These are phyloP conservation scores for Yasuhikotakia modesta DNA, from an alignment of 2,797 vertebrate species.

Conservation along the genomic window DNA sequence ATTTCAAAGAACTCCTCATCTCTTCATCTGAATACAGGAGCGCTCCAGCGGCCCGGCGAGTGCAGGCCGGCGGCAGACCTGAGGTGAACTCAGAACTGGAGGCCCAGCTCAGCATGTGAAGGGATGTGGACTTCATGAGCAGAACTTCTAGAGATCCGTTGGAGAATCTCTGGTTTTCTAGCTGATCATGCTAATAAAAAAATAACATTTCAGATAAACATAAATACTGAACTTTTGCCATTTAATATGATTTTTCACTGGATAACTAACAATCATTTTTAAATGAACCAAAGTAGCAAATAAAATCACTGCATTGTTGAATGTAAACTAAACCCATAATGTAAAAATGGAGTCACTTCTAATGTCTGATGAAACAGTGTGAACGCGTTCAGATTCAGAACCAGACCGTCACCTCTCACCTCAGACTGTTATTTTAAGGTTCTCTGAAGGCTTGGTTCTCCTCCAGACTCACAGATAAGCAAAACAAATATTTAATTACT, in stretches of 20 bases:
- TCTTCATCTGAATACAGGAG: constrained; percentile 1
- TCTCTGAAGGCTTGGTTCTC: neutral
- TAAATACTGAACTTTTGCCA: neutral
- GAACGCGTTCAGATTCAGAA: neutral
- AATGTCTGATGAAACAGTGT: neutral
- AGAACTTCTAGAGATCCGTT: constrained; percentile 4
- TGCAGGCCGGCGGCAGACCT: constrained; percentile 4
- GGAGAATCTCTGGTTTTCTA: neutral
- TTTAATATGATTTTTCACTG: neutral
- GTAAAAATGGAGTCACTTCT: neutral
- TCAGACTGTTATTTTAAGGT: neutral
- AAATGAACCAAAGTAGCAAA: neutral
- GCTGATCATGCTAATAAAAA: neutral
- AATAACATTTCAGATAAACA: neutral
- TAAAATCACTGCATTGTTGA: neutral
- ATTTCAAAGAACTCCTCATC: constrained; percentile 41
- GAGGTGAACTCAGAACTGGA: constrained; percentile 10
- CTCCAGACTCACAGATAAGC: neutral
- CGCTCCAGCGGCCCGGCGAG: constrained; percentile 11
- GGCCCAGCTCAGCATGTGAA: constrained; percentile 26
- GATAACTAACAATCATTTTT: neutral
- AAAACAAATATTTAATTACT: neutral
- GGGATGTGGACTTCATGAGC: neutral
- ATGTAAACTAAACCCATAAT: neutral
- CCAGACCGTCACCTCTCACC: neutral